Base-by-base conservation (phyloP, 2,113 vertebrate genomes). In the Sardina pilchardus region DNA sequence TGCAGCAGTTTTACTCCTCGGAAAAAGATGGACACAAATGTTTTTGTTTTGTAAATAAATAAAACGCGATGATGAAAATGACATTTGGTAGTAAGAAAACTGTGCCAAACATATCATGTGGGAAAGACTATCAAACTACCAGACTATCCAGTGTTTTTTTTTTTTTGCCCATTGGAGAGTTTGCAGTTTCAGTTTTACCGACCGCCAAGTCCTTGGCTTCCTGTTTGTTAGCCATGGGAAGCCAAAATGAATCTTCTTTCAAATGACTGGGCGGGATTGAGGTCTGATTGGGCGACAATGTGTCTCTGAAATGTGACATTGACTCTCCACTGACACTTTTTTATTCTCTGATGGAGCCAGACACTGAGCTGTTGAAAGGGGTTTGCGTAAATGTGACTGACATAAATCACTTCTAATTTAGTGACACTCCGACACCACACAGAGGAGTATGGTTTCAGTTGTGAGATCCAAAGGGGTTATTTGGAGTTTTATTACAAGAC, bases 271-370 rank as follows among this genome's bases (percentile, higher is more conserved):
- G 63, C 30, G 63, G 67, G 30, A 34, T 34, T 75, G 30, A 75
- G 67, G 67, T 75, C 34, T 75, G 67, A 36, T 36, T 75, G 30
- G 67, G 67, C 67, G 67, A 75, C 67, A 75, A 75, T 16, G 26
- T 75, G 67, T 75, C 67, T 75, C 67, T 75, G 67, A 75, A 75
- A 75, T 75, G 67, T 75, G 26, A 75, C 67, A 36, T 75, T 34
- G 67, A 47, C 45, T 47, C 45, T 47, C 1, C 8, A 75, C 67
- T 19, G 39, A 39, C 39, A 2, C 39, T 16, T 17, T 56, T 56
- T 56, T 56, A 4, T 56, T 56, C 53, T 56, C 53, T 17, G 14
- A 56, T 19, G 16, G 30, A 36, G 67, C 30, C 67, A 75, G 30
- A 16, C 30, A 67, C 10, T 75, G 3, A 75, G 3, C 14, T 16